Conservation (phyloP, 2,888 invertebrate species). For the Deroplatys truncata region DNA sequence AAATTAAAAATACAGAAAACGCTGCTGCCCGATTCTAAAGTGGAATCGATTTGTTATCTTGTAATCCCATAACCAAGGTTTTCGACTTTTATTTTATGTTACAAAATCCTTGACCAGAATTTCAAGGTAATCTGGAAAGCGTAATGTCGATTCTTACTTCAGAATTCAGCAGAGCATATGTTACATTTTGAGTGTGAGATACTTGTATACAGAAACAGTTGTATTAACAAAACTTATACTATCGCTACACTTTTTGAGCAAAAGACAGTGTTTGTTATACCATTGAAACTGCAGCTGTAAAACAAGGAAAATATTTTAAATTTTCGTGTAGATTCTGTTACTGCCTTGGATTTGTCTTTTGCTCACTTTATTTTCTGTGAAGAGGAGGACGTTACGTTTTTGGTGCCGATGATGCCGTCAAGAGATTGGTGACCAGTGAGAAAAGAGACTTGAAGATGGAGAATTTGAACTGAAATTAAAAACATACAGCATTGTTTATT, state of each 20-base stretch:
- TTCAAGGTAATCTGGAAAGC: not conserved
- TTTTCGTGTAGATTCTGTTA: not conserved
- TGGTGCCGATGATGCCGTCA: constrained; percentile 9
- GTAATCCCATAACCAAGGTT: not conserved
- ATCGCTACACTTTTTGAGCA: not conserved
- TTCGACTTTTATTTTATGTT: not conserved
- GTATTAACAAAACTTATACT: no score
- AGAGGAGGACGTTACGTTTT: not conserved
- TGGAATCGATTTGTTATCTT: not conserved
- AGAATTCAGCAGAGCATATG: not conserved
- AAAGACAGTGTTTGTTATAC: not conserved
- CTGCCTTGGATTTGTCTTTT: not conserved
- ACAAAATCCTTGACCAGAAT: not conserved
- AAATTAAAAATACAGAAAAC: not conserved
- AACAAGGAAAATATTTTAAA: not conserved
- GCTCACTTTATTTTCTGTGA: not conserved
- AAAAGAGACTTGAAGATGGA: constrained; percentile 41
- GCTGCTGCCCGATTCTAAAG: not conserved
- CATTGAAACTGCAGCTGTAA: not conserved
- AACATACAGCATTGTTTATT: not conserved
- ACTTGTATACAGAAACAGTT: not conserved
- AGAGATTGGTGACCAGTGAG: constrained; percentile 30
- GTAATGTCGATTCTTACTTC: not conserved
- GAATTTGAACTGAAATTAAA: constrained; percentile 37
- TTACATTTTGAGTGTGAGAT: not conserved